These are phyloP conservation scores for Anarrhichthys ocellatus DNA, from an alignment of 2,113 vertebrate genomes.

Conservation along the genomic window DNA sequence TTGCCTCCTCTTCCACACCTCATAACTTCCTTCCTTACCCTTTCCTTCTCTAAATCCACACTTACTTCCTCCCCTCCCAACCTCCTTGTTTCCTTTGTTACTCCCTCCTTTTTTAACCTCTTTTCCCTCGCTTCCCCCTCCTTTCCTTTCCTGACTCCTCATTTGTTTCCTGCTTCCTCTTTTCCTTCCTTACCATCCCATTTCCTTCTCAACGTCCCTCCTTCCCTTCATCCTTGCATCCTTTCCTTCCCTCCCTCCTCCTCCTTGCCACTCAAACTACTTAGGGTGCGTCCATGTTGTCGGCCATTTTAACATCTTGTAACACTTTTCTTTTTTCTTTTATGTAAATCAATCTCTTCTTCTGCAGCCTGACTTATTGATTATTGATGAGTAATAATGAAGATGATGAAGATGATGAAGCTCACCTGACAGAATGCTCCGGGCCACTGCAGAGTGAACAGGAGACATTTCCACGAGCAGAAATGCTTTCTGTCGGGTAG, in stretches of 20 bases:
- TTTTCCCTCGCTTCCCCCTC: background rate
- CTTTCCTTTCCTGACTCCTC: background rate
- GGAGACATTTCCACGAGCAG: constrained; percentile 79
- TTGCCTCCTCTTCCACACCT: background rate
- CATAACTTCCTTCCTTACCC: too few species aligned
- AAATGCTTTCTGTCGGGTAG: fast-evolving
- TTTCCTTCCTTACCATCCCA: background rate
- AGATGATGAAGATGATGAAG: background rate
- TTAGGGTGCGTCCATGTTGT: background rate
- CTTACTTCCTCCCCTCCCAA: background rate
- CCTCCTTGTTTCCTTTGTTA: background rate
- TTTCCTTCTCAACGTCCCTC: too few species aligned
- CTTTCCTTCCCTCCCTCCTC: background rate
- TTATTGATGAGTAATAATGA: background rate
- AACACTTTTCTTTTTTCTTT: too few species aligned
- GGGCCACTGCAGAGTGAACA: constrained; percentile 82
- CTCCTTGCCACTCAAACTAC: background rate
- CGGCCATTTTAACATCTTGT: too few species aligned
- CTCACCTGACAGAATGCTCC: constrained; percentile 82
- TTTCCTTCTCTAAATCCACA: background rate
- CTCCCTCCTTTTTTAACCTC: too few species aligned
- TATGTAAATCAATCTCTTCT: too few species aligned
- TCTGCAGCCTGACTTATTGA: too few species aligned
- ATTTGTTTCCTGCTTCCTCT: background rate
- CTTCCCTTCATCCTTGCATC: background rate